phyloP scores from a whole-genome alignment of 2,797 vertebrate species.

The Rhinophrynus dorsalis region DNA sequence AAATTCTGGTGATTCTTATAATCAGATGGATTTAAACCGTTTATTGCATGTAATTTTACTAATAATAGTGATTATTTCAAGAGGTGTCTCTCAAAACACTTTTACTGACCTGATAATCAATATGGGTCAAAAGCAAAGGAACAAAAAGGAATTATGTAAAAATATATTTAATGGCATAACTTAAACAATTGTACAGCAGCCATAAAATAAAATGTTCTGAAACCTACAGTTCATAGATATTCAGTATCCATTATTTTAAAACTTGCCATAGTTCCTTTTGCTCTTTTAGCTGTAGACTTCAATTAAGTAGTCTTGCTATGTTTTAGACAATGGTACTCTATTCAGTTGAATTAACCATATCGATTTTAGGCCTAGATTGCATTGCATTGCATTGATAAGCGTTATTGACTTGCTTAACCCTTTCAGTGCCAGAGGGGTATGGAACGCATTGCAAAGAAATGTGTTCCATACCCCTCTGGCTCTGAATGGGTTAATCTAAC shows the following conservation, averaged over 20 bases:
- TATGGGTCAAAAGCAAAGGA: slow-evolving; percentile 52
- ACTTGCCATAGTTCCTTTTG: slow-evolving; percentile 39
- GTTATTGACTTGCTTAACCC: no score
- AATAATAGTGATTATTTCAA: slow-evolving; percentile 52
- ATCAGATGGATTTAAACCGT: slow-evolving; percentile 59
- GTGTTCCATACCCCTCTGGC: no score
- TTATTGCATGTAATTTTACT: slow-evolving; percentile 64
- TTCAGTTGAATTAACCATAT: neutral
- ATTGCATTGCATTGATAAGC: no score
- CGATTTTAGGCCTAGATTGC: no score
- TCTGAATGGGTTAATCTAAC: no score
- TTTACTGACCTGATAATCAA: neutral
- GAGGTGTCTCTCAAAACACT: slow-evolving; percentile 57
- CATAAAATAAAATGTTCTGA: slow-evolving; percentile 51
- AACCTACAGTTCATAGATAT: slow-evolving; percentile 20
- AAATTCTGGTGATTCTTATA: slow-evolving; percentile 58
- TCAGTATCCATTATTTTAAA: slow-evolving; percentile 35
- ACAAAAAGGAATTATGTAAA: slow-evolving; percentile 31
- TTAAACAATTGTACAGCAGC: slow-evolving; percentile 45
- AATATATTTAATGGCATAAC: slow-evolving; percentile 52
- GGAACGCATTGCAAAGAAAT: no score
- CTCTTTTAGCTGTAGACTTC: neutral
- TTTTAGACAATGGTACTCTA: neutral
- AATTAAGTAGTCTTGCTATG: neutral
- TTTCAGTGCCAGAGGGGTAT: no score